These are phyloP conservation scores for Andrena praecox DNA, from an alignment of 2,888 invertebrate species.

Conservation along the genomic window DNA sequence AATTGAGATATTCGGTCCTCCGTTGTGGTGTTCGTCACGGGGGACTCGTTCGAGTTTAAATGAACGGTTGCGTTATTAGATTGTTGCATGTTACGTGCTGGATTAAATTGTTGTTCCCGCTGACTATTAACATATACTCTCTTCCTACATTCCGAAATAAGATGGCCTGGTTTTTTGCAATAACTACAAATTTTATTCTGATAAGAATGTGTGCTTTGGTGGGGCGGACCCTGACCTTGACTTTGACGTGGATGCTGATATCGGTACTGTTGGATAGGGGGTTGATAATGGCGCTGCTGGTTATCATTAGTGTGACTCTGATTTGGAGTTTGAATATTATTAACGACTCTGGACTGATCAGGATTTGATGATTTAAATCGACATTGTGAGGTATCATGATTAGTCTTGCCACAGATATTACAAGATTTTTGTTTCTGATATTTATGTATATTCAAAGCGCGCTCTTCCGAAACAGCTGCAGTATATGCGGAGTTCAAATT, in stretches of 20 bases:
- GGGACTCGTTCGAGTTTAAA: no score
- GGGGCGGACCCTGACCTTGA: neutral
- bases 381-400: neutral
- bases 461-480: constrained; percentile 12
- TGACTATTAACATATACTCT: no score
- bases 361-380: neutral
- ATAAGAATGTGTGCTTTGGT: neutral
- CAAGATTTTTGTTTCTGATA: neutral
- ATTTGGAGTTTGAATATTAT: neutral
- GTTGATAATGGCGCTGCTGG: neutral
- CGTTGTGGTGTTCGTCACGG: no score
- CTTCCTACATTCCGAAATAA: no score
- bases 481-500: constrained; percentile 21
- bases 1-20: no score
- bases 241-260: neutral
- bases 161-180: no score
- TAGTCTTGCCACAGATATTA: neutral
- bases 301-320: neutral
- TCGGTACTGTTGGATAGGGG: neutral
- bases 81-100: no score
- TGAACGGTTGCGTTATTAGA: no score
- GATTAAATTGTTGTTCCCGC: no score
- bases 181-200: no score
- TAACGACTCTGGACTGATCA: neutral
- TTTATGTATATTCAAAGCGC: neutral